These are phyloP conservation scores for Buphagus erythrorhynchus DNA, from an alignment of 2,797 vertebrate genomes.

Conservation along the genomic window DNA sequence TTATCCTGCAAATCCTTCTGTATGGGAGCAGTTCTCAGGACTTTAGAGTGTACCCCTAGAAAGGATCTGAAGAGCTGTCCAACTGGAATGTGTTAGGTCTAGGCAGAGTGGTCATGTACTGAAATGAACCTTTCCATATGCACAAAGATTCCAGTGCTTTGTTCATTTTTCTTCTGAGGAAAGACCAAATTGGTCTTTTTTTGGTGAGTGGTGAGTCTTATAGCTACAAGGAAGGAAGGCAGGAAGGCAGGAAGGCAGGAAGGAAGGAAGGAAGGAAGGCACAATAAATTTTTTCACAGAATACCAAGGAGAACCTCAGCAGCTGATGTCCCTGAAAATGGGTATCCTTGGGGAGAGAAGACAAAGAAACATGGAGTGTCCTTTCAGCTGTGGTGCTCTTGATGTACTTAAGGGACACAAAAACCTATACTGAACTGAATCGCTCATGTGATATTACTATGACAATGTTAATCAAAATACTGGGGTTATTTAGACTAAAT, in stretches of 20 bases:
- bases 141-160: not conserved
- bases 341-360: not conserved
- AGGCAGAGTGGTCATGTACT: not conserved
- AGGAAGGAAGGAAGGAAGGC: not conserved
- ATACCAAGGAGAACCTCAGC: not conserved
- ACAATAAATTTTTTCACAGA: not conserved
- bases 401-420: not conserved
- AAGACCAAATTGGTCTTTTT: not conserved
- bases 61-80: not conserved
- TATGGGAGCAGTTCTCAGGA: not conserved
- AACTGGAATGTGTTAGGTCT: not conserved
- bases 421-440: not conserved
- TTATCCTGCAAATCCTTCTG: accelerated
- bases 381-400: not conserved
- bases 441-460: not conserved
- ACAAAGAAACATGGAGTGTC: not conserved
- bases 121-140: not conserved
- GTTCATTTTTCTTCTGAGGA: not conserved
- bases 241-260: not conserved
- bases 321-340: not conserved
- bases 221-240: not conserved
- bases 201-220: not conserved
- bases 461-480: not conserved
- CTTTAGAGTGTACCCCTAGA: not conserved
- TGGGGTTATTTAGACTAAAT: not conserved